These are phyloP conservation scores for Craterocephalus amniculus DNA, from an alignment of 2,797 vertebrate genomes.

Conservation along the genomic window DNA sequence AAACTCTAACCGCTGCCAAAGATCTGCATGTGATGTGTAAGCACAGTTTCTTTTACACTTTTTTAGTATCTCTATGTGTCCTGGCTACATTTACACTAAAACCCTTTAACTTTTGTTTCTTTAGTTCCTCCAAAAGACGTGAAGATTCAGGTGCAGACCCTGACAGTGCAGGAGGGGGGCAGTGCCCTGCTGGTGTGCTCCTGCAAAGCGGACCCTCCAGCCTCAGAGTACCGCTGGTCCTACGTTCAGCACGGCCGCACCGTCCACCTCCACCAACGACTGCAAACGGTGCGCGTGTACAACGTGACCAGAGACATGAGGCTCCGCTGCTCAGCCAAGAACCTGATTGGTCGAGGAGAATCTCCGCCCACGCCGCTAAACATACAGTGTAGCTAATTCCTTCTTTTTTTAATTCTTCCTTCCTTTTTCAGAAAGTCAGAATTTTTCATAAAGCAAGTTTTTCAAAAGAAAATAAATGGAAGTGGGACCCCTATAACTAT, in stretches of 20 bases:
- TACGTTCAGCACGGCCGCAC: conserved; percentile 66
- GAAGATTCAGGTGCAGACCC: conserved; percentile 71
- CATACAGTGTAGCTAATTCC: conserved; percentile 85
- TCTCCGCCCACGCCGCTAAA: conserved; percentile 72
- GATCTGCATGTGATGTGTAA: conserved; percentile 82
- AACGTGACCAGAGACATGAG: conserved; percentile 78
- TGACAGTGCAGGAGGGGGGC: conserved; percentile 76
- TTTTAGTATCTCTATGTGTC: not conserved
- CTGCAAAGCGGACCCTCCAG: conserved; percentile 84
- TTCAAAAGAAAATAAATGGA: too few relatives aligned
- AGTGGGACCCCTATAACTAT: too few relatives aligned
- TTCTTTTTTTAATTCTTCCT: too few relatives aligned
- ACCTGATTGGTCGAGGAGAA: conserved; percentile 77
- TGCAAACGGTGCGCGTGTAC: conserved; percentile 64
- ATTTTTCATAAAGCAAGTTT: too few relatives aligned
- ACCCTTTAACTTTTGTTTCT: not conserved
- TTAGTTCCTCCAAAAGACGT: conserved; percentile 83
- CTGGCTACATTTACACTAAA: not conserved
- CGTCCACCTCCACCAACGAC: conserved; percentile 53
- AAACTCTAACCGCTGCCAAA: conserved; percentile 25
- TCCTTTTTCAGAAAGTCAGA: too few relatives aligned
- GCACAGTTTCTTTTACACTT: conserved; percentile 7
- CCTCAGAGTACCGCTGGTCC: conserved; percentile 79
- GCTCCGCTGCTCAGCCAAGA: conserved; percentile 79
- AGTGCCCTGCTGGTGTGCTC: conserved; percentile 78